Evolutionary conservation across 2,797 vertebrate genomes (phyloP).

Genomic region (Brachymystax lenok): DNA sequence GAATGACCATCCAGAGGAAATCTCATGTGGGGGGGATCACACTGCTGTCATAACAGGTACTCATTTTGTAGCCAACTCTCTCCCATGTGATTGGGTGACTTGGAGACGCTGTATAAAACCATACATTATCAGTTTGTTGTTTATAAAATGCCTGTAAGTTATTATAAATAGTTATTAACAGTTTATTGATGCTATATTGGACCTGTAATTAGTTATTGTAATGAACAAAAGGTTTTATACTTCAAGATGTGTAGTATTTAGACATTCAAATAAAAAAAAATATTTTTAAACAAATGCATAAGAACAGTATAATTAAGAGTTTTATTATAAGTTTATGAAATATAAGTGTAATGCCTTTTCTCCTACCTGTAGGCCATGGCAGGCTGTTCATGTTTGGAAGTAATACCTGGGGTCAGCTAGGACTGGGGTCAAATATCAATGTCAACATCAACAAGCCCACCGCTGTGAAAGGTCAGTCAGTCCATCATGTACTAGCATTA

Average conservation of each 20-base stretch:
- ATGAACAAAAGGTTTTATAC: neutral
- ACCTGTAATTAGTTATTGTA: neutral
- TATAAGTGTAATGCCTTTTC: neutral
- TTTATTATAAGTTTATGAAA: neutral
- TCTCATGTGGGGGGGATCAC: conserved; percentile 88
- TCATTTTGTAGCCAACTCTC: neutral
- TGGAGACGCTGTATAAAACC: no score
- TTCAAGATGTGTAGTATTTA: no score
- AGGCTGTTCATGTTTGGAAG: conserved; percentile 88
- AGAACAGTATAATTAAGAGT: neutral
- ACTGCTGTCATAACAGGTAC: conserved; percentile 85
- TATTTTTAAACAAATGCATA: neutral
- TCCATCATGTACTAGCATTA: conserved; percentile 12
- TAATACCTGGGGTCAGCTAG: conserved; percentile 86
- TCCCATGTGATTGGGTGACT: neutral
- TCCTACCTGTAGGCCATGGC: conserved; percentile 77
- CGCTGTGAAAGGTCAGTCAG: conserved; percentile 83
- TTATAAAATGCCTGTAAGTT: no score
- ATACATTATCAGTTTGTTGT: no score
- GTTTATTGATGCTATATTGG: no score
- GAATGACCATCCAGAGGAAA: conserved; percentile 78
- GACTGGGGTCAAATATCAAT: conserved; percentile 77
- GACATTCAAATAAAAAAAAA: neutral
- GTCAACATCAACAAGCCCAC: conserved; percentile 80
- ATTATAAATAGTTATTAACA: no score